These are phyloP conservation scores for Hirtodrosophila trivittata DNA, from an alignment of 2,888 invertebrate genomes.

Conservation along the genomic window DNA sequence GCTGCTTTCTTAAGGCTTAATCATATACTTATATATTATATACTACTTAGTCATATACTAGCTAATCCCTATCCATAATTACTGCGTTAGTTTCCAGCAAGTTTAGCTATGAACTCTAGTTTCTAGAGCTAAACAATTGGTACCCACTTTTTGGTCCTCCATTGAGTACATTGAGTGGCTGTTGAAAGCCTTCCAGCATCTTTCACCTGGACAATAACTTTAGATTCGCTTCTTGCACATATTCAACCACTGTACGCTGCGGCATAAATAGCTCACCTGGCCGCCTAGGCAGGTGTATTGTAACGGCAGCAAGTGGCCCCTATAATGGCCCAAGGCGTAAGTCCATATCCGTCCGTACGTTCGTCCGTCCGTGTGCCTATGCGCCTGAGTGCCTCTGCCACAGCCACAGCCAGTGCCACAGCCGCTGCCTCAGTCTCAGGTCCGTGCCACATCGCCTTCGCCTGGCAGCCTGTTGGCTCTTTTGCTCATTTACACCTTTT, in stretches of 20 bases:
- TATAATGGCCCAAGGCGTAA: conserved; percentile 76
- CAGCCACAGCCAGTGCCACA: conserved; percentile 3
- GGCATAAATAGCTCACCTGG: conserved; percentile 39
- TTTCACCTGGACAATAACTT: too few species aligned
- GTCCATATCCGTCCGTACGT: conserved; percentile 59
- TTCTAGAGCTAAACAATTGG: too few species aligned
- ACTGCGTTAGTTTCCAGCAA: too few species aligned
- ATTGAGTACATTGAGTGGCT: too few species aligned
- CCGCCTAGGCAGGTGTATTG: conserved; percentile 34
- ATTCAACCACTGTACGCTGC: conserved; percentile 43
- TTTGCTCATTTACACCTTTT: conserved; percentile 80
- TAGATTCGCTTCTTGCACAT: too few species aligned
- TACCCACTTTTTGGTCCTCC: too few species aligned
- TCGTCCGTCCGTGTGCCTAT: conserved; percentile 29
- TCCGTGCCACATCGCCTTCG: background rate
- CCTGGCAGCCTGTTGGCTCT: conserved; percentile 46
- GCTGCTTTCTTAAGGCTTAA: too few species aligned
- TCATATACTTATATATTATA: too few species aligned
- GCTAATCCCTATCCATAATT: too few species aligned
- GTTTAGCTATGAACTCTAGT: too few species aligned
- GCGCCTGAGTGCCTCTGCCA: conserved; percentile 52
- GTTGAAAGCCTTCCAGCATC: too few species aligned
- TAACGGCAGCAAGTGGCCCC: conserved; percentile 70
- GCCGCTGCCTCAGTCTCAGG: background rate
- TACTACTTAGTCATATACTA: too few species aligned